Evolutionary conservation across 2,888 invertebrate species (phyloP).

Genomic region (Spatulosminthurus flaviceps): DNA sequence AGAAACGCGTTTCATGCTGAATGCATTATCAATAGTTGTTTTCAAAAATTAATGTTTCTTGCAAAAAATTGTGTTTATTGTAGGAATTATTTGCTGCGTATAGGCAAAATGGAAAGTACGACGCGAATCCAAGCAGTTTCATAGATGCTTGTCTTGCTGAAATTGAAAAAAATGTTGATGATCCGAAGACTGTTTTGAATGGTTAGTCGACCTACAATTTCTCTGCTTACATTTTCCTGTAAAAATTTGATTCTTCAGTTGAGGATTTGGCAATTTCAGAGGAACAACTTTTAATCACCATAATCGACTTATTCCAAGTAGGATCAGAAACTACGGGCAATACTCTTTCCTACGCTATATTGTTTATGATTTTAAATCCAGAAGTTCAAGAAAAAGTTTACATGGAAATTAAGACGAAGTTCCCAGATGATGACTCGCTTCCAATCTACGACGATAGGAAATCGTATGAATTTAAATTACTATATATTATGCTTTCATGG

Average conservation of each 20-base stretch:
- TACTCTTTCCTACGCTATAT: constrained; percentile 32
- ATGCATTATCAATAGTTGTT: no score
- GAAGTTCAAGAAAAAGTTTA: constrained; percentile 36
- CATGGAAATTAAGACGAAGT: constrained; percentile 26
- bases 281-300: constrained; percentile 37
- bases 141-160: constrained; percentile 36
- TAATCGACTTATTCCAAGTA: constrained; percentile 45
- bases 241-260: not conserved
- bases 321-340: constrained; percentile 45
- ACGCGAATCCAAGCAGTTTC: constrained; percentile 12
- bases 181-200: constrained; percentile 20
- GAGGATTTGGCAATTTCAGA: constrained; percentile 21
- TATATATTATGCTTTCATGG: no score
- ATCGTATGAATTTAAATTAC: constrained; percentile 25
- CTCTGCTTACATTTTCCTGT: no score
- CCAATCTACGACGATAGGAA: constrained; percentile 23
- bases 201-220: constrained; percentile 33
- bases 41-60: not conserved
- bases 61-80: not conserved
- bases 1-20: no score
- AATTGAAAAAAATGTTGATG: constrained; percentile 16
- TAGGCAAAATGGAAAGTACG: not conserved
- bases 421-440: not conserved
- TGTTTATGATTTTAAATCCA: constrained; percentile 39
- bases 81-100: constrained; percentile 23